A percentile compares a stretch with the other conserved stretches of the same genome.
Evolutionary conservation across 1,140 invertebrate species (phyloP).

Genomic region (Dinoponera quadriceps): DNA sequence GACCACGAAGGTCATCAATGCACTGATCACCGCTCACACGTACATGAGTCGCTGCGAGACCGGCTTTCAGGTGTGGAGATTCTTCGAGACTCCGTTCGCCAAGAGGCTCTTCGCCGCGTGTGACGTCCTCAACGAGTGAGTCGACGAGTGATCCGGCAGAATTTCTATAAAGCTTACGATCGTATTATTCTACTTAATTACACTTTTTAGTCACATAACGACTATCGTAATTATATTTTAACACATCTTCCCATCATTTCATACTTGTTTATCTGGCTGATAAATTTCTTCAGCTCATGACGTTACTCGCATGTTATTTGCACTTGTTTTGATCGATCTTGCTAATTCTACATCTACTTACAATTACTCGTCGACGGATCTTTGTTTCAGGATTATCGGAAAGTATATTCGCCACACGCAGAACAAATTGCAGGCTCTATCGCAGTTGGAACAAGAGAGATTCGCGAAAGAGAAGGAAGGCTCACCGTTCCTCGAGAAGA

Average conservation of each 20-base stretch:
- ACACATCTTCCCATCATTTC: not conserved
- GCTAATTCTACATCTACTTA: too few species aligned
- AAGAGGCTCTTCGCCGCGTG: conserved; percentile 87
- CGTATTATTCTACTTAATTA: not conserved
- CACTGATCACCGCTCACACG: conserved; percentile 87
- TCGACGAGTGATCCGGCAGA: conserved; percentile 3
- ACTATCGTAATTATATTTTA: conserved; percentile 16
- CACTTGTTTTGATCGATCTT: too few species aligned
- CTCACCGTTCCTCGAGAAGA: conserved; percentile 84
- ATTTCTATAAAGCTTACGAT: not conserved
- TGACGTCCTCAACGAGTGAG: conserved; percentile 87
- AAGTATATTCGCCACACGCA: conserved; percentile 80
- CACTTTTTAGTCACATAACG: not conserved
- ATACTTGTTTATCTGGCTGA: not conserved
- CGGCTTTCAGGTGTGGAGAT: conserved; percentile 89
- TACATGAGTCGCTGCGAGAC: conserved; percentile 88
- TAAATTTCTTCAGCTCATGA: conserved; percentile 25
- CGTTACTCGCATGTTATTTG: too few species aligned
- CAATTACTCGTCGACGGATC: not conserved
- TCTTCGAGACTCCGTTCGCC: conserved; percentile 88
- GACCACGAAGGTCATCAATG: conserved; percentile 87
- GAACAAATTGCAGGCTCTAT: conserved; percentile 66
- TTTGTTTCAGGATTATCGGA: conserved; percentile 80
- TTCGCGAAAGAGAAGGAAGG: conserved; percentile 39
- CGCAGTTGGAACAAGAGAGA: conserved; percentile 22